Evolutionary conservation across 2,797 vertebrate species (phyloP).

Genomic region (Gobio occitaniae): DNA sequence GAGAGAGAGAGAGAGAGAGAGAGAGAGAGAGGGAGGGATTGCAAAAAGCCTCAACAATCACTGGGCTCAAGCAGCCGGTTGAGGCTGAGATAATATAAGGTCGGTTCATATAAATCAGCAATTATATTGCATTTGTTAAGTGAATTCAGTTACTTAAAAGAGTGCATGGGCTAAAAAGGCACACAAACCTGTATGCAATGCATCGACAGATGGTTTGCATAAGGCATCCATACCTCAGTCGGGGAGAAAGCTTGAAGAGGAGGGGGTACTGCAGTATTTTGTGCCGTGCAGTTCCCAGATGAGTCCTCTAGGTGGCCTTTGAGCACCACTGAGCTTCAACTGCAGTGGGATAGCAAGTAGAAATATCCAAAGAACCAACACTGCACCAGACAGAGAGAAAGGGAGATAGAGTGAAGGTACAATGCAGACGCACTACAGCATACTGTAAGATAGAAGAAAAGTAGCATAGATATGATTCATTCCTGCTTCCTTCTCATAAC

Average conservation of each 20-base stretch:
- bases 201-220: constrained; percentile 47
- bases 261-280: constrained; percentile 71
- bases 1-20: constrained; percentile 12
- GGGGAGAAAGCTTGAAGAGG: constrained; percentile 25
- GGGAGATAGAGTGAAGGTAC: constrained; percentile 23
- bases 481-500: neutral
- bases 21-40: constrained; percentile 13
- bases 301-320: constrained; percentile 69
- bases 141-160: constrained; percentile 25
- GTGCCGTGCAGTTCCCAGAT: constrained; percentile 63
- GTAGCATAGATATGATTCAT: neutral
- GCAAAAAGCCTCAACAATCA: constrained; percentile 23
- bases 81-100: neutral
- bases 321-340: constrained; percentile 63
- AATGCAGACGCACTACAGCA: constrained; percentile 44
- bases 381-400: constrained; percentile 54
- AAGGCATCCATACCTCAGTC: constrained; percentile 42
- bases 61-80: neutral
- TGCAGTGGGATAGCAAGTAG: constrained; percentile 35
- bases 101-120: constrained; percentile 33
- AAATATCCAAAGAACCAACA: constrained; percentile 56
- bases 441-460: constrained; percentile 24
- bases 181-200: constrained; percentile 5
- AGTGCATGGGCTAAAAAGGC: constrained; percentile 10
- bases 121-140: constrained; percentile 14